These are phyloP conservation scores for Yponomeuta sedellus DNA, from an alignment of 2,888 invertebrate genomes.

Conservation along the genomic window DNA sequence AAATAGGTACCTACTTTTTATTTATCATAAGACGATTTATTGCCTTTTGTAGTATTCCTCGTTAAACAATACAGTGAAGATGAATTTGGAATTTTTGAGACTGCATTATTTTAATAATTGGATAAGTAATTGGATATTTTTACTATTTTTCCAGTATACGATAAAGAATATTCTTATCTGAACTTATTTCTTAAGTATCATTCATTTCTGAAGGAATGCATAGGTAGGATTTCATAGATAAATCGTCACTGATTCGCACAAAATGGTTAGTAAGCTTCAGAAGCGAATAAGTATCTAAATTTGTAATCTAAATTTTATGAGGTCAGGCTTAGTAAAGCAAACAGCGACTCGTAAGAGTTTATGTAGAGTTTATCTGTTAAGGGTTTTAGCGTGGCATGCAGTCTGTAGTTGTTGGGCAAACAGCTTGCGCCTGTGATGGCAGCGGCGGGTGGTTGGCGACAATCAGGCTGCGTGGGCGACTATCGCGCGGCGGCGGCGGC, in stretches of 20 bases:
- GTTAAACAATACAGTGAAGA: background rate
- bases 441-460: slow-evolving; percentile 52
- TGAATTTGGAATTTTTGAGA: background rate
- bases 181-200: too few relatives aligned
- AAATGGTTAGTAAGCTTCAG: background rate
- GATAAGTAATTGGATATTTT: too few relatives aligned
- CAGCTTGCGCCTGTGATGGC: background rate
- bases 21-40: background rate
- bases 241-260: background rate
- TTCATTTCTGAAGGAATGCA: too few relatives aligned
- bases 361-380: background rate
- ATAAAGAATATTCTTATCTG: too few relatives aligned
- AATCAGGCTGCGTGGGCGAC: slow-evolving; percentile 73
- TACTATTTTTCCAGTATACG: too few relatives aligned
- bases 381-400: background rate
- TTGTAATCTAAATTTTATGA: background rate
- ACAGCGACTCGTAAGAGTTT: background rate
- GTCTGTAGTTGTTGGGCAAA: background rate
- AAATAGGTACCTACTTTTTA: background rate
- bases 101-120: too few relatives aligned
- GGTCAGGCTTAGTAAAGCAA: background rate
- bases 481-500: slow-evolving; percentile 35
- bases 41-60: background rate
- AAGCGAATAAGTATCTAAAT: background rate
- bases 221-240: background rate